Evolutionary conservation across 2,797 vertebrate species (phyloP), one percentile per base, ranked within the genome.

Genomic region (Lacerta bilineata): DNA sequence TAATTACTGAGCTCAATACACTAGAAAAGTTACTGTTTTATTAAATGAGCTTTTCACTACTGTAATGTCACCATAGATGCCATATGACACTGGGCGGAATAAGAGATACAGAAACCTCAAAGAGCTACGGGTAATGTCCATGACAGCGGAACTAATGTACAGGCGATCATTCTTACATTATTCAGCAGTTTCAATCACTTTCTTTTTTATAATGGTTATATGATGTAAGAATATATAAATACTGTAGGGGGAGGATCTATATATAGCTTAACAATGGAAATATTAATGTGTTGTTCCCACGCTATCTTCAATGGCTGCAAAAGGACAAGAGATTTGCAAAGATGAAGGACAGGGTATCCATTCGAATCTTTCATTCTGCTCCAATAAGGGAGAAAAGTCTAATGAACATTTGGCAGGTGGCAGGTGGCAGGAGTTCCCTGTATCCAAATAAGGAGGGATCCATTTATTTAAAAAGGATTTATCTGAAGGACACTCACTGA

Each of bases 151-250:
- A 96, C 85, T 95, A 95, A 96, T 95, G 93, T 46, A 90, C 87
- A 84, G 85, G 69, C 69, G 15, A 89, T 94, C 93, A 78, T 91
- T 92, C 91, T 82, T 96, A 36, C 95, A 95, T 95, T 95, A 95
- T 95, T 95, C 92, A 95, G 85, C 90, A 94, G 92, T 92, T 94
- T 81, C 94, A 95, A 94, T 95, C 92, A 85, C 92, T 93, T 87
- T 89, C 84, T 87, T 89, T 81, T 92, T 88, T 95, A 95, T 85
- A 95, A 93, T 94, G 95, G 91, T 88, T 91, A 91, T 86, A 94
- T 95, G 95, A 95, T 94, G 95, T 94, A 95, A 95, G 94, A 93
- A 95, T 95, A 92, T 85, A 95, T 96, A 93, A 96, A 95, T 96
- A 95, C 93, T 94, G 92, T 94, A 95, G 93, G 91, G 94, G 61